Conservation (phyloP, 2,888 invertebrate genomes). For the Cryptocephalus moraei region DNA sequence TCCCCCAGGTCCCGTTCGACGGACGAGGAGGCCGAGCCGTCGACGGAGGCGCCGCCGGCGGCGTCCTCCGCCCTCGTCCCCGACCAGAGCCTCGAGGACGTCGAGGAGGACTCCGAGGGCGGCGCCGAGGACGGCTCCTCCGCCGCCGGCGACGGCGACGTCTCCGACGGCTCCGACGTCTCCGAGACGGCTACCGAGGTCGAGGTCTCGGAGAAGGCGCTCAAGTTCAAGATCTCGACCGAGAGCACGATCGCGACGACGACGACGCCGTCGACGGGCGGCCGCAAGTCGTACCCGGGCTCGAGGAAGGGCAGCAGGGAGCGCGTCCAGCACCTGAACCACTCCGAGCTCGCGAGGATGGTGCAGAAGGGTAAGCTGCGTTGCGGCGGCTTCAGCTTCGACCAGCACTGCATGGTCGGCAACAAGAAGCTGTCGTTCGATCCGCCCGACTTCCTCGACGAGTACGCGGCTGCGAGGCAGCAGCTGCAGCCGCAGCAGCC, state of each 20-base stretch:
- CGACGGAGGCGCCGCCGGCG: slow-evolving; percentile 25
- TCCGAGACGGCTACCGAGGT: slow-evolving; percentile 59
- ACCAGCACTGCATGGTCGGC: slow-evolving; percentile 29
- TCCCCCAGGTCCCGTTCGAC: slow-evolving; percentile 39
- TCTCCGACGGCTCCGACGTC: slow-evolving; percentile 44
- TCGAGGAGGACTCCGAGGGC: slow-evolving; percentile 46
- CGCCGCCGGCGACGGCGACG: slow-evolving; percentile 53
- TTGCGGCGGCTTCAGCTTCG: slow-evolving; percentile 33
- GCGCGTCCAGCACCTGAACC: slow-evolving; percentile 38
- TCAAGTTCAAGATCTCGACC: slow-evolving; percentile 67
- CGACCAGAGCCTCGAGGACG: slow-evolving; percentile 39
- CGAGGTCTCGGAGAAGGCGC: slow-evolving; percentile 62
- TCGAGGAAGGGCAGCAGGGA: slow-evolving; percentile 59
- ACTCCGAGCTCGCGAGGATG: slow-evolving; percentile 40
- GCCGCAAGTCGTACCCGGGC: slow-evolving; percentile 55
- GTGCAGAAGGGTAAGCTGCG: slow-evolving; percentile 40
- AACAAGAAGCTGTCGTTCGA: slow-evolving; percentile 36
- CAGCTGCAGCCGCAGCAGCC: slow-evolving; percentile 15
- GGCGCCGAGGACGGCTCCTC: slow-evolving; percentile 51
- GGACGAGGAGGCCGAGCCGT: slow-evolving; percentile 38
- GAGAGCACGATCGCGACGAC: slow-evolving; percentile 42
- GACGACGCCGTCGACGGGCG: slow-evolving; percentile 29
- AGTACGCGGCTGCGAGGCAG: slow-evolving; percentile 23
- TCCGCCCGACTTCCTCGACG: slow-evolving; percentile 34
- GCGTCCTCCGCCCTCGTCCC: slow-evolving; percentile 19